Evolutionary conservation across 2,113 vertebrate species (phyloP).

Genomic region (Phylloscopus trochiloides): DNA sequence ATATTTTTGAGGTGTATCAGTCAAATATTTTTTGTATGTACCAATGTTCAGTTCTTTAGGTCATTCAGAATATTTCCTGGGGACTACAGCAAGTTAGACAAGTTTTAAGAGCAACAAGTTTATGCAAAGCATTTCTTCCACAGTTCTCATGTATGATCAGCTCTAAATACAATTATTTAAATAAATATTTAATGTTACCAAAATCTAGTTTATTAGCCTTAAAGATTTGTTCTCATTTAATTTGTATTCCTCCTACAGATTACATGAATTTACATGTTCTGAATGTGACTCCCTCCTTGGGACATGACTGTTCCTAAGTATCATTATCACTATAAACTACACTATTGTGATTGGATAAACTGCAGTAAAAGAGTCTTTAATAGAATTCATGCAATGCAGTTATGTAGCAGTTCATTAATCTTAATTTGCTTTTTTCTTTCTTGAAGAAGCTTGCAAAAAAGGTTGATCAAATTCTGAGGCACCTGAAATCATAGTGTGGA

Average conservation of each 20-base stretch:
- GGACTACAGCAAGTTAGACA: background rate
- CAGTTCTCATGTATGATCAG: background rate
- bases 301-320: background rate
- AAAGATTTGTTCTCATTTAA: background rate
- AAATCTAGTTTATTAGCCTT: background rate
- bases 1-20: background rate
- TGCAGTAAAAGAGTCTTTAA: background rate
- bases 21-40: background rate
- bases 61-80: background rate
- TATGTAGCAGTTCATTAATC: background rate
- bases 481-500: background rate
- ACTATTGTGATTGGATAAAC: background rate
- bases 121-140: background rate
- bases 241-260: background rate
- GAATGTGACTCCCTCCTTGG: background rate
- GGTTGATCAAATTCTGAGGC: background rate
- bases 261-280: background rate
- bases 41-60: background rate
- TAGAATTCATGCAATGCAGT: background rate
- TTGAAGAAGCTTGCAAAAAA: background rate
- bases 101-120: background rate
- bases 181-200: background rate
- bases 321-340: background rate
- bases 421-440: background rate
- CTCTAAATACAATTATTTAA: background rate